Base-by-base conservation (phyloP, 2,888 invertebrate species). In the Stenotaenia linearis region DNA sequence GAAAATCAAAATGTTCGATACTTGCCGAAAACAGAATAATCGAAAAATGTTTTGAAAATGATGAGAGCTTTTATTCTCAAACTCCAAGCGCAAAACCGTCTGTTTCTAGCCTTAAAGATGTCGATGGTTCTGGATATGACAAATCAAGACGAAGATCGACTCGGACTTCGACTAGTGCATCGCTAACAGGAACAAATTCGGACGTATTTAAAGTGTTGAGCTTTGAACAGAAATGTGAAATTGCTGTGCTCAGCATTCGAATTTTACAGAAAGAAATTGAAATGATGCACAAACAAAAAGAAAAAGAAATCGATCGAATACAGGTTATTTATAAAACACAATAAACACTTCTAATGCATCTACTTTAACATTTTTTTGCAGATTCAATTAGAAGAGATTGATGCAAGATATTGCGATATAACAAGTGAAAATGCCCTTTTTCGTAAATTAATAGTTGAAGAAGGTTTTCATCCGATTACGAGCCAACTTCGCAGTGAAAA, bases 211-310 rank as follows among this genome's bases (percentile, higher is more conserved):
- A 69, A 15, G 23, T 28, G n/a, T 28, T 69, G 15, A 69, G 25
- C 25, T 69, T 25, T 12, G 69, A 69, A 69, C 69, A 69, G 28
- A 69, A 69, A 69, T 69, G 69, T 28, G 69, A 69, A 69, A 69
- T 69, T 9, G 69, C 69, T 28, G 28, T 12, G 15, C 10, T 69
- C 9, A 28, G 69, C 3, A 25, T 69, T 28, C 4, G 9, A 9
- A 23, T 69, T 25, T 25, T 69, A 69, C 25, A 28, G 23, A 10
- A 69, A 6, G 69, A 69, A 69, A 50, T 50, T 18, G 18, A n/a
- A 18, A 4, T 18, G 50, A 50, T 50, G 50, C 50, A 18, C 21
- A 50, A n/a, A 21, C 21, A 18, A 18, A 50, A 50, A 21, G 50
- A 50, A 50, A 50, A 21, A 5, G 50, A 50, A 50, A 50, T 50